Percentiles rank a stretch among this genome's conserved stretches.
Evolutionary conservation across 92 coral and sea anemone species (phyloP).

Genomic region (Epizoanthus rinbou): DNA sequence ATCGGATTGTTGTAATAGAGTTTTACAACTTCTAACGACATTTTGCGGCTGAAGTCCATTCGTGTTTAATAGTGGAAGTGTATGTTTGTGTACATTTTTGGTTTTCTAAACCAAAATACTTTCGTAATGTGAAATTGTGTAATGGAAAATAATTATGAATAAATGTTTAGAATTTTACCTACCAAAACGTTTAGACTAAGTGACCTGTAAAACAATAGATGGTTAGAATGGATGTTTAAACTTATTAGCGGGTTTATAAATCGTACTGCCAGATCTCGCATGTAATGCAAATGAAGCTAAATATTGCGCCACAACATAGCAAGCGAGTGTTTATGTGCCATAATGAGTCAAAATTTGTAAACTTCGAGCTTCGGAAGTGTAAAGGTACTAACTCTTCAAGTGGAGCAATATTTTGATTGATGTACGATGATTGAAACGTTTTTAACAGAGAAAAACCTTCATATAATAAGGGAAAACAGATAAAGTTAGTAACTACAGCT

Average conservation of each 20-base stretch:
- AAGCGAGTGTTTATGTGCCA: background rate
- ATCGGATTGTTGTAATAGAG: conserved; percentile 18
- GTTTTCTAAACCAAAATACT: background rate
- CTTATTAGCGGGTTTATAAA: background rate
- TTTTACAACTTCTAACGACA: conserved; percentile 7
- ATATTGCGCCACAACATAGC: background rate
- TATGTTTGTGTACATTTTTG: conserved; percentile 13
- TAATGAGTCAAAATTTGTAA: background rate
- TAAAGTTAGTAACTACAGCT: no score
- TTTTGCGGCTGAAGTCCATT: background rate
- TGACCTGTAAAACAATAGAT: conserved; percentile 2
- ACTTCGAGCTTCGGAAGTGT: background rate
- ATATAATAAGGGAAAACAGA: no score
- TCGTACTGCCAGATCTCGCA: conserved; percentile 9
- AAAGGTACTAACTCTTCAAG: background rate
- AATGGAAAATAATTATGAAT: background rate
- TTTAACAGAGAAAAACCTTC: no score
- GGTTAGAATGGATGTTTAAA: background rate
- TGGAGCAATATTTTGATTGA: background rate
- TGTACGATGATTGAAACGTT: no score
- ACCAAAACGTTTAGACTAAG: conserved; percentile 9
- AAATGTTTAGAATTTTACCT: background rate
- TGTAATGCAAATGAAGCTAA: background rate
- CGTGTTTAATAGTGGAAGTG: background rate
- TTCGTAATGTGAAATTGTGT: conserved; percentile 20